Percentiles rank a stretch among this genome's conserved stretches.
phyloP scores from a whole-genome alignment of 2,797 vertebrate genomes.

The Enteromius unitaeniatus region DNA sequence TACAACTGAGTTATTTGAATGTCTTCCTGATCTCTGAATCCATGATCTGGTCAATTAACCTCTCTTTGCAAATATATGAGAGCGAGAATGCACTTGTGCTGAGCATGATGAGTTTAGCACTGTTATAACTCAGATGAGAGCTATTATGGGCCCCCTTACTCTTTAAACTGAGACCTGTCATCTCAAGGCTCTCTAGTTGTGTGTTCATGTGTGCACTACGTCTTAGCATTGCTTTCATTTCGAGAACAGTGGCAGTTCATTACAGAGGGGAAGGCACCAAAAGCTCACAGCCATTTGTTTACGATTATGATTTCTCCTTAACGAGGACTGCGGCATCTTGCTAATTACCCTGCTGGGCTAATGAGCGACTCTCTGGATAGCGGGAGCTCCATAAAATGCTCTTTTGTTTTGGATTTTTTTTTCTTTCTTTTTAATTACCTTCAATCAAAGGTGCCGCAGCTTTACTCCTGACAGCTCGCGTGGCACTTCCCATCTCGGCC shows the following conservation, averaged over 20 bases:
- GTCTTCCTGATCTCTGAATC: conserved; percentile 19
- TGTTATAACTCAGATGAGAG: conserved; percentile 39
- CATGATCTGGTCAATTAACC: conserved; percentile 39
- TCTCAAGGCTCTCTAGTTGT: conserved; percentile 9
- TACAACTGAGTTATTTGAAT: conserved; percentile 24
- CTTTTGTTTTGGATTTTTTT: conserved; percentile 73
- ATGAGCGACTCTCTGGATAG: conserved; percentile 80
- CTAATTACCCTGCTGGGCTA: conserved; percentile 84
- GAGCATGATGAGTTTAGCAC: conserved; percentile 15
- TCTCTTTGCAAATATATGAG: conserved; percentile 21
- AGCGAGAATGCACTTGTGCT: conserved; percentile 18
- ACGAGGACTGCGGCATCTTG: conserved; percentile 82
- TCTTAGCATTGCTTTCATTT: conserved; percentile 51
- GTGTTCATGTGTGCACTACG: not conserved
- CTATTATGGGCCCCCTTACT: conserved; percentile 26
- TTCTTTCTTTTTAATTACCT: conserved; percentile 74
- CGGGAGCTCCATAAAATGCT: conserved; percentile 75
- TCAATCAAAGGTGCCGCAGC: conserved; percentile 71
- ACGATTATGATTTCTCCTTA: conserved; percentile 78
- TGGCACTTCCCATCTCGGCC: conserved; percentile 62
- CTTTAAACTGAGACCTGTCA: conserved; percentile 44
- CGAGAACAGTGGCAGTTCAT: conserved; percentile 76
- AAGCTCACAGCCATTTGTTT: conserved; percentile 81
- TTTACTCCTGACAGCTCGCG: conserved; percentile 50
- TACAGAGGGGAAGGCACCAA: conserved; percentile 72